phyloP scores from a whole-genome alignment of 2,888 invertebrate genomes.

The Stegana nigrithorax region DNA sequence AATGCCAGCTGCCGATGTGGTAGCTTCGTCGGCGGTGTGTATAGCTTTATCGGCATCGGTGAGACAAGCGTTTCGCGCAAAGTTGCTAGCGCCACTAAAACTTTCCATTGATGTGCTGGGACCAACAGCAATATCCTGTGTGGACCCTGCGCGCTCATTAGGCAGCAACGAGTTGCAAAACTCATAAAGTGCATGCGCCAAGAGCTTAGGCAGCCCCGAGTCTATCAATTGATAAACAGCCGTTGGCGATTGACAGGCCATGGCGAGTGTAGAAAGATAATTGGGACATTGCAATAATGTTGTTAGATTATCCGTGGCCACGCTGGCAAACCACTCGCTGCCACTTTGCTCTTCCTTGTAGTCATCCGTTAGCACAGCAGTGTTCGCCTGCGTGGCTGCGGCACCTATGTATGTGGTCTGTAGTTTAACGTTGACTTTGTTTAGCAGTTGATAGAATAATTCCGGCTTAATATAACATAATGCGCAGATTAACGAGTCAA shows the following conservation, averaged over 20 bases:
- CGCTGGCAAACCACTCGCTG: slow-evolving; percentile 73
- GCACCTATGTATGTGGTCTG: slow-evolving; percentile 29
- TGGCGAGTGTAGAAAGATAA: slow-evolving; percentile 81
- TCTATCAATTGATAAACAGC: slow-evolving; percentile 82
- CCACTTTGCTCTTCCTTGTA: slow-evolving; percentile 72
- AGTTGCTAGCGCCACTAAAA: not conserved
- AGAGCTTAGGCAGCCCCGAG: slow-evolving; percentile 77
- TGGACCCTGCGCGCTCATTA: slow-evolving; percentile 29
- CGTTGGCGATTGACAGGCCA: slow-evolving; percentile 83
- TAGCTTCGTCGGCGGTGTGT: slow-evolving; percentile 41
- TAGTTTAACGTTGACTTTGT: slow-evolving; percentile 75
- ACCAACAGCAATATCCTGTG: slow-evolving; percentile 7
- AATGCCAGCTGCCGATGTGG: too few species aligned
- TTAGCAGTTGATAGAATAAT: slow-evolving; percentile 79
- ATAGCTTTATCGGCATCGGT: slow-evolving; percentile 70
- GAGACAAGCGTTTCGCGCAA: slow-evolving; percentile 53
- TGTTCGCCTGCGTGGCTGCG: slow-evolving; percentile 48
- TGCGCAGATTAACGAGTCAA: slow-evolving; percentile 88
- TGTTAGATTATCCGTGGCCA: slow-evolving; percentile 72
- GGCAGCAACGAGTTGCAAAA: slow-evolving; percentile 63
- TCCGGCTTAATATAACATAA: slow-evolving; percentile 86
- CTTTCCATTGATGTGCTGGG: slow-evolving; percentile 17
- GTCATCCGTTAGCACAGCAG: slow-evolving; percentile 78
- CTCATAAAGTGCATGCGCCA: slow-evolving; percentile 74
- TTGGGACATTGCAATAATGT: slow-evolving; percentile 73